Evolutionary conservation across 2,797 vertebrate genomes (phyloP), one percentile per base, ranked within the genome.

Genomic region (Chromis chromis): DNA sequence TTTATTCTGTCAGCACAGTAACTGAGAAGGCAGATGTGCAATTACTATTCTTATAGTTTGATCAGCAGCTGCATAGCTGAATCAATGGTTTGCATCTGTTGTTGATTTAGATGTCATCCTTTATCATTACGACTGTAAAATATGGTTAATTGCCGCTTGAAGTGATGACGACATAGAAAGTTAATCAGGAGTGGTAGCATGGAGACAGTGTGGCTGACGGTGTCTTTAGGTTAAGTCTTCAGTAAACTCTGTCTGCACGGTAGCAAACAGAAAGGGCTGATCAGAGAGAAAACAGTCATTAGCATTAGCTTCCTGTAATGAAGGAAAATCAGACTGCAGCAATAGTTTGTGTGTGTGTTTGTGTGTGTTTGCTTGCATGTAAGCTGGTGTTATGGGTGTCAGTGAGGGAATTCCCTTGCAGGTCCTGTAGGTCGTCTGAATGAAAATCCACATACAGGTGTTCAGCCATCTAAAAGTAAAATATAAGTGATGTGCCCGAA

Each of bases 261-360:
- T 27, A 76, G 75, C 82, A 87, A 82, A 89, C 63, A 81, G 40
- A 86, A 46, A 85, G 46, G 65, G 56, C 46, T 49, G 77, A 93
- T 88, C 78, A 82, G 70, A 89, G 84, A 86, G 78, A 89, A 93
- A 93, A 90, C 90, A 93, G 85, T 91, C 65, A 92, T 93, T 93
- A 92, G 59, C 62, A 91, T 91, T 91, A 91, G 61, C 65, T 80
- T 78, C 64, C 52, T 77, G 59, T 76, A 83, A 88, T 88, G 70
- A 88, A 36, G 63, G 57, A 78, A 67, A 86, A 76, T 71, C 82
- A 75, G 62, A 76, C 21, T 75, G 46, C 2, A 65, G 44, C 2
- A 36, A 36, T 36, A 36, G 46, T 79, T 57, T 61, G 66, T 59
- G 54, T 36, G 42, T 64, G 60, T 67, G 70, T 40, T 16, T 48